Percentiles rank a stretch among this genome's conserved stretches.
Evolutionary conservation across 2,888 invertebrate genomes (phyloP).

Genomic region (Margaritifera margaritifera): DNA sequence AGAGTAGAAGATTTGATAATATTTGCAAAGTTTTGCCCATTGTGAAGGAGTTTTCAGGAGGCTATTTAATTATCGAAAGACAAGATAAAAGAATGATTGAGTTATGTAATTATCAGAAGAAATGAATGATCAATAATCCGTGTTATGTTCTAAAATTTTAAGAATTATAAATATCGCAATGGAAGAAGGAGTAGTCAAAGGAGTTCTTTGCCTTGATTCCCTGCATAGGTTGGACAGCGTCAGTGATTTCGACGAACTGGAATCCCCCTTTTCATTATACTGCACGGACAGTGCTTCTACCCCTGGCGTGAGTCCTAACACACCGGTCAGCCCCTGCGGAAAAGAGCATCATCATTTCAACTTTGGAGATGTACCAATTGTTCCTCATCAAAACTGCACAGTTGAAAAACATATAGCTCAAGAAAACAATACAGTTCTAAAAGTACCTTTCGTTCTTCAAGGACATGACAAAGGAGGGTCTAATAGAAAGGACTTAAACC

Average conservation of each 20-base stretch:
- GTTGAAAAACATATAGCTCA: no score
- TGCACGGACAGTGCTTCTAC: conserved; percentile 43
- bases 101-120: no score
- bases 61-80: no score
- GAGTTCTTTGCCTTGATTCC: conserved; percentile 1
- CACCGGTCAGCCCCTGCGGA: conserved; percentile 45
- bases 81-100: no score
- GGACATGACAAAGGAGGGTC: neutral
- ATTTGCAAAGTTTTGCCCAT: no score
- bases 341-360: conserved; percentile 32
- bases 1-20: no score
- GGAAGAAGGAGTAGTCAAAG: neutral
- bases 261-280: conserved; percentile 19
- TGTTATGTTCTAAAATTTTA: no score
- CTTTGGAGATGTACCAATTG: conserved; percentile 39
- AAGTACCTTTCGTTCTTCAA: no score
- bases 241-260: conserved; percentile 26
- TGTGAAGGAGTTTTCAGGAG: no score
- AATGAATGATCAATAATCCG: no score
- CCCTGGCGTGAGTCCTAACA: conserved; percentile 46
- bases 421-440: no score
- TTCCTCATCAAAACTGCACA: neutral
- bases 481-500: conserved; percentile 6
- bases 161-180: neutral
- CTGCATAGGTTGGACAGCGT: neutral